Conservation (phyloP, 92 coral and sea anemone genomes). For the Siderastrea radians region DNA sequence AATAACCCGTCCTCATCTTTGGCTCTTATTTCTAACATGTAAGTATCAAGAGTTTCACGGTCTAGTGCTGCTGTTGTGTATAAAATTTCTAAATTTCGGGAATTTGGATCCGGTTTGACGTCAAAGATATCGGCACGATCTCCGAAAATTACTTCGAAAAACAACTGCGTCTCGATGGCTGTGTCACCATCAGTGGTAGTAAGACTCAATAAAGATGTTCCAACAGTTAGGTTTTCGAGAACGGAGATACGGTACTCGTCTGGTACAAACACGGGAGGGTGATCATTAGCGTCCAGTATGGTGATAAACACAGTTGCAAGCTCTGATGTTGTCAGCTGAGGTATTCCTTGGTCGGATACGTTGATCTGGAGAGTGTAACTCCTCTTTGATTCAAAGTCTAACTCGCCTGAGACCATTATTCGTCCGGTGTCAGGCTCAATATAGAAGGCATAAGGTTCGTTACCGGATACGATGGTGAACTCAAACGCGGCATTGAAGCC, state of each 20-base stretch:
- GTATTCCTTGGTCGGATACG: slow-evolving; percentile 86
- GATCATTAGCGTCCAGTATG: slow-evolving; percentile 82
- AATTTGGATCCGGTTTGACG: slow-evolving; percentile 60
- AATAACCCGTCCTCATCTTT: slow-evolving; percentile 70
- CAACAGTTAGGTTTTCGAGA: slow-evolving; percentile 75
- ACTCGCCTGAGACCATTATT: slow-evolving; percentile 76
- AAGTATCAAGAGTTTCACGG: slow-evolving; percentile 67
- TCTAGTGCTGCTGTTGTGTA: slow-evolving; percentile 67
- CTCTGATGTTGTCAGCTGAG: slow-evolving; percentile 56
- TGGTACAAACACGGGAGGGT: slow-evolving; percentile 86
- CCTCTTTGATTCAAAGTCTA: slow-evolving; percentile 74
- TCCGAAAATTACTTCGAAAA: slow-evolving; percentile 75
- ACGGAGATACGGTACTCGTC: slow-evolving; percentile 62
- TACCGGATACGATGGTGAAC: slow-evolving; percentile 82
- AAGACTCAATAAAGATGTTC: slow-evolving; percentile 69
- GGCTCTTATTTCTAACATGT: slow-evolving; percentile 65
- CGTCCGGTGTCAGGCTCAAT: slow-evolving; percentile 77
- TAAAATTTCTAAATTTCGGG: slow-evolving; percentile 61
- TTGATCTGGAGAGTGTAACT: slow-evolving; percentile 80
- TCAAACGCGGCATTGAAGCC: slow-evolving; percentile 64
- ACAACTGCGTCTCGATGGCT: slow-evolving; percentile 60
- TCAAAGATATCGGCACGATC: slow-evolving; percentile 73
- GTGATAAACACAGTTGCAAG: slow-evolving; percentile 73
- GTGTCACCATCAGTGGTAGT: slow-evolving; percentile 78
- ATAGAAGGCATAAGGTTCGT: slow-evolving; percentile 90